These are phyloP conservation scores for Palythoa heliodiscus DNA, from an alignment of 92 coral and sea anemone species.

Conservation along the genomic window DNA sequence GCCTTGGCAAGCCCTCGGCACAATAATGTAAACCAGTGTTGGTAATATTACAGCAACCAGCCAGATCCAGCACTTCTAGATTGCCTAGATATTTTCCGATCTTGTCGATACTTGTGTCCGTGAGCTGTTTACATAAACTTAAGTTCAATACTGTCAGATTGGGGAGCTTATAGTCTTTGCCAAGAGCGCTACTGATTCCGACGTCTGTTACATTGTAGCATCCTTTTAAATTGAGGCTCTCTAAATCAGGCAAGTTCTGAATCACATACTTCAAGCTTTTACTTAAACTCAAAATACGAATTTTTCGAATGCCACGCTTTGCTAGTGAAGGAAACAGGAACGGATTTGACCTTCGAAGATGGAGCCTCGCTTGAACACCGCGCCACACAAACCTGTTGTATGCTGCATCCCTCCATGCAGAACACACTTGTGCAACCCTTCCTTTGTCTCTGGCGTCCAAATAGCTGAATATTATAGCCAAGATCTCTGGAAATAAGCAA, in stretches of 20 bases:
- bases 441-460: constrained; percentile 97
- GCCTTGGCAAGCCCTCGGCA: constrained; percentile 93
- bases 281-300: constrained; percentile 92
- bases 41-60: constrained; percentile 98
- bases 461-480: constrained; percentile 95
- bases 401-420: constrained; percentile 96
- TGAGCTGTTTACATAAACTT: constrained; percentile 99
- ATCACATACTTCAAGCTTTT: constrained; percentile 92
- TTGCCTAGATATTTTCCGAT: constrained; percentile 90
- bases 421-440: constrained; percentile 94
- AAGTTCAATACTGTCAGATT: constrained; percentile 98
- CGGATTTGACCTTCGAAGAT: constrained; percentile 96
- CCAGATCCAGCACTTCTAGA: constrained; percentile 95
- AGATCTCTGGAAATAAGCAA: constrained; percentile 97
- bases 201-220: constrained; percentile 98
- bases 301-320: constrained; percentile 98
- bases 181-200: constrained; percentile 96
- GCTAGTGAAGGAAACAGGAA: constrained; percentile 96
- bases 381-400: constrained; percentile 96
- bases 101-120: constrained; percentile 92
- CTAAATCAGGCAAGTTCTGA: constrained; percentile 89
- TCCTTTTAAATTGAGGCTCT: constrained; percentile 93
- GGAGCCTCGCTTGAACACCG: constrained; percentile 97
- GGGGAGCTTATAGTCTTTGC: constrained; percentile 80
- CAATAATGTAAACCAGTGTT: constrained; percentile 91